A percentile compares a stretch with the other conserved stretches of the same genome.
Conservation (phyloP, 2,113 vertebrate genomes). For the Takifugu bimaculatus region DNA sequence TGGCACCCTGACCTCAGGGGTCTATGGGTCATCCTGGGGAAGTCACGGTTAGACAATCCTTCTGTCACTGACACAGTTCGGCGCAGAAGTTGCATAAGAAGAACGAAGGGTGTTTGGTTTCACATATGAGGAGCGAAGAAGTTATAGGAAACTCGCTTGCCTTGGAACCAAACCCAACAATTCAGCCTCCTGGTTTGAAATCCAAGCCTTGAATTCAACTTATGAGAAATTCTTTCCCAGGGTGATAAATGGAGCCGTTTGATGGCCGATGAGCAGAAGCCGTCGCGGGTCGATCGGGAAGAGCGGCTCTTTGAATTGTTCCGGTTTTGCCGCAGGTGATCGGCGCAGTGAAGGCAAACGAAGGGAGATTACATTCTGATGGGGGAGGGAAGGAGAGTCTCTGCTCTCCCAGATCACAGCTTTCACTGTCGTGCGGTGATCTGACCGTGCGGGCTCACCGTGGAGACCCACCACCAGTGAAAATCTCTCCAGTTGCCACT, state of each 20-base stretch:
- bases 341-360: neutral
- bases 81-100: slow-evolving; percentile 24
- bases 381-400: neutral
- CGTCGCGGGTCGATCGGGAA: neutral
- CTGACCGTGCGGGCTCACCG: slow-evolving; percentile 27
- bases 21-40: neutral
- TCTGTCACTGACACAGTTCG: slow-evolving; percentile 31
- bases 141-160: no score
- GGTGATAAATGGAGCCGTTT: neutral
- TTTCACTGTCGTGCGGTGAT: neutral
- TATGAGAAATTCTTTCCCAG: no score
- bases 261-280: slow-evolving; percentile 12
- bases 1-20: slow-evolving; percentile 1
- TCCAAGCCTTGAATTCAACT: no score
- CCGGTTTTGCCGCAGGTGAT: slow-evolving; percentile 1
- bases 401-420: neutral
- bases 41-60: slow-evolving; percentile 30
- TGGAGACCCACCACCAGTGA: slow-evolving; percentile 34
- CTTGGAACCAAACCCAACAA: no score
- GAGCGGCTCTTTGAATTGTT: neutral
- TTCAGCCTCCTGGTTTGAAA: no score
- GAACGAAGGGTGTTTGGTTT: neutral
- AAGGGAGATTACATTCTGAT: neutral
- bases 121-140: no score
- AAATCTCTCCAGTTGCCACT: slow-evolving; percentile 36